phyloP scores from a whole-genome alignment of 2,113 vertebrate genomes.

The Psilopsiagon aurifrons region DNA sequence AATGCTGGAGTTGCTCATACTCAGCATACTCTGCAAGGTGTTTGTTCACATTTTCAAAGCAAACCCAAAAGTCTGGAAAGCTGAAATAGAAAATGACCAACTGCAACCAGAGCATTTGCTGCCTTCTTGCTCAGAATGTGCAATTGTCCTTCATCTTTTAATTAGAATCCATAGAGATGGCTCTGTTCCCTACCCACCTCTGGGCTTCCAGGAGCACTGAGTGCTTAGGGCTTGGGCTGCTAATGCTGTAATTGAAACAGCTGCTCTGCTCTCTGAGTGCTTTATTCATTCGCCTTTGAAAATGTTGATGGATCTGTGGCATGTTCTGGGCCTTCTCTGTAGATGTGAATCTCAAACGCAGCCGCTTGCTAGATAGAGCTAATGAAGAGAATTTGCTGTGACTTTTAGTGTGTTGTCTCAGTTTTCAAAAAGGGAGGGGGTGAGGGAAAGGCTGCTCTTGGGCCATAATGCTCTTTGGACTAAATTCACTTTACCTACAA shows the following conservation, averaged over 20 bases:
- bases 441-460: background rate
- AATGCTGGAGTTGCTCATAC: background rate
- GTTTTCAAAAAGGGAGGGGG: background rate
- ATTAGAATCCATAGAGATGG: conserved; percentile 13
- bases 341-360: conserved; percentile 21
- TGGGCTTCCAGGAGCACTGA: conserved; percentile 12
- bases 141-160: conserved; percentile 24
- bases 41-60: conserved; percentile 38
- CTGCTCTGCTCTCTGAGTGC: conserved; percentile 19
- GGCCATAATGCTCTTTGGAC: background rate
- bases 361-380: background rate
- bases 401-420: background rate
- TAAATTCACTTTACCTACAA: background rate
- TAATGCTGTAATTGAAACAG: conserved; percentile 15
- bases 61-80: conserved; percentile 25
- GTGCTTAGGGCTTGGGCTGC: background rate
- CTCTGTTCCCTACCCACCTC: conserved; percentile 6
- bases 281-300: conserved; percentile 41
- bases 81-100: conserved; percentile 33
- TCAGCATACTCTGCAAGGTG: conserved; percentile 8
- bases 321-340: background rate
- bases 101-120: conserved; percentile 1
- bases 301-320: conserved; percentile 29
- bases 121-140: conserved; percentile 25
- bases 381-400: background rate